Evolutionary conservation across 2,113 vertebrate species (phyloP).

Genomic region (Mus spicilegus): DNA sequence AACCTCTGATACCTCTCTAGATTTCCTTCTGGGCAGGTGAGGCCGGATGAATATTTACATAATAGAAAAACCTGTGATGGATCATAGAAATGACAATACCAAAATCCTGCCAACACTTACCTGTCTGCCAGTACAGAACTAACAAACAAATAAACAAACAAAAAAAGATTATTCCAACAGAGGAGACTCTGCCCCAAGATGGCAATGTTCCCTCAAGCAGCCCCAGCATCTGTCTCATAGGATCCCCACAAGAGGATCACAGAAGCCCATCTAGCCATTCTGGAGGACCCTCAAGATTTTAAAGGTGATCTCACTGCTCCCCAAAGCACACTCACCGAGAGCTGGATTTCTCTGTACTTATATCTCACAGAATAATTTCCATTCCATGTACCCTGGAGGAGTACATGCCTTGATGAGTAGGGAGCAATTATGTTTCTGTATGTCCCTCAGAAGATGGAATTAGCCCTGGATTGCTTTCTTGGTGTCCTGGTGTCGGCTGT

Average conservation of each 20-base stretch:
- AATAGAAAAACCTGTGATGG: no score
- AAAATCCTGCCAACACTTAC: no score
- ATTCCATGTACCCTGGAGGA: neutral
- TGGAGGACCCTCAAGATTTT: neutral
- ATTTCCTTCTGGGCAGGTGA: no score
- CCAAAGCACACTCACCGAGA: neutral
- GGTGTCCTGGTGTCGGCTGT: rapidly evolving
- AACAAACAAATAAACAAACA: no score
- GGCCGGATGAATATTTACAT: no score
- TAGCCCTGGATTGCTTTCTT: neutral
- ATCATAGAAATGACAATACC: no score
- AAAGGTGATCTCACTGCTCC: neutral
- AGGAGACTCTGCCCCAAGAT: neutral
- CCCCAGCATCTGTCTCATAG: no score
- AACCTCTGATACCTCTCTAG: no score
- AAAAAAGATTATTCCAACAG: no score
- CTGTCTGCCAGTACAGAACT: no score
- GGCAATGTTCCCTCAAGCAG: neutral
- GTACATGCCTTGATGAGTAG: constrained; percentile 41
- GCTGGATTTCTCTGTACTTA: rapidly evolving
- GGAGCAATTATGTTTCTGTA: neutral
- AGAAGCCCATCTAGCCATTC: neutral
- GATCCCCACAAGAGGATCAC: neutral
- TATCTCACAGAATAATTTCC: rapidly evolving
- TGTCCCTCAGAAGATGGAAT: neutral